Conservation (phyloP, 2,113 vertebrate species). For the Hassar affinis region DNA sequence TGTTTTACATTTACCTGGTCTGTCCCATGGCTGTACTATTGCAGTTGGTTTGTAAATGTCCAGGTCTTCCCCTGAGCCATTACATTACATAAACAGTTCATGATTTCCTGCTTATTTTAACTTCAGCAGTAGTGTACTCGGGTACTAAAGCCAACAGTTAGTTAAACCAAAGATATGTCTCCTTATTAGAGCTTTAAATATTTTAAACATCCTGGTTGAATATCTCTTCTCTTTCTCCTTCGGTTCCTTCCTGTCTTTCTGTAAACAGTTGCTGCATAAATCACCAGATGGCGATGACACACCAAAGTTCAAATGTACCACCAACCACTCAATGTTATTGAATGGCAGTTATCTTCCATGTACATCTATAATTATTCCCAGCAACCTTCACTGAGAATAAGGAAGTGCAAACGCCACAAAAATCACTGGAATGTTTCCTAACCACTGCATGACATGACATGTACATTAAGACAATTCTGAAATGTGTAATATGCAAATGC, state of each 20-base stretch:
- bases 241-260: not conserved
- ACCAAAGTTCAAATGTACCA: not conserved
- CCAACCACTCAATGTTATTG: not conserved
- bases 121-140: no score
- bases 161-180: no score
- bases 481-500: not conserved
- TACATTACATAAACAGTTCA: no score
- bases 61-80: no score
- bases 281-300: not conserved
- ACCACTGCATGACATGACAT: not conserved
- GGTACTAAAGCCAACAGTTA: no score
- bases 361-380: not conserved
- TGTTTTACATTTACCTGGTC: no score
- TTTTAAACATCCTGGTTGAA: not conserved
- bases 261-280: not conserved
- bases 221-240: not conserved
- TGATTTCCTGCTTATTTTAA: no score
- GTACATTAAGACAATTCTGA: not conserved
- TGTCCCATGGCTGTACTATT: no score
- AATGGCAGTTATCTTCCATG: no score
- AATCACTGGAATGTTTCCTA: not conserved
- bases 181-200: not conserved
- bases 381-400: not conserved
- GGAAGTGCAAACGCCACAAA: not conserved
- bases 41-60: no score